phyloP scores from a whole-genome alignment of 2,797 vertebrate species.

The Pyrocephalus nanus region DNA sequence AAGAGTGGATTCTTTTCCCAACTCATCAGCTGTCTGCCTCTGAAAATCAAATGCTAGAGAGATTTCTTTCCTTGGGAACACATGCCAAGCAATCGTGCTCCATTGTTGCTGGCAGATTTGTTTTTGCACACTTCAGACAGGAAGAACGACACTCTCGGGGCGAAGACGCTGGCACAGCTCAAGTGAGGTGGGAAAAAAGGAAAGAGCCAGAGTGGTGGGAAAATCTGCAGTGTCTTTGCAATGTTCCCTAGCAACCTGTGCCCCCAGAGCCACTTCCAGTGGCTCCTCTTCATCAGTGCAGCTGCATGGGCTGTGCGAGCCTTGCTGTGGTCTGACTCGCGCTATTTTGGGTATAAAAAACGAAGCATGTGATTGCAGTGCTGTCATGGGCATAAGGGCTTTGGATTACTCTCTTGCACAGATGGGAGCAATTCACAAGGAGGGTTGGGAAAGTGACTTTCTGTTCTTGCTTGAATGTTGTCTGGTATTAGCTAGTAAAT shows the following conservation, averaged over 20 bases:
- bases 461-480: constrained; percentile 62
- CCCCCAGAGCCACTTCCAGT: not conserved
- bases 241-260: constrained; percentile 52
- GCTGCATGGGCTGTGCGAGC: constrained; percentile 35
- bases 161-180: not conserved
- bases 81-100: not conserved
- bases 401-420: constrained; percentile 64
- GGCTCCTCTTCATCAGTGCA: constrained; percentile 45
- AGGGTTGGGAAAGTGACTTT: constrained; percentile 51
- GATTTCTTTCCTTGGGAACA: not conserved
- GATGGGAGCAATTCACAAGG: constrained; percentile 62
- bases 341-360: constrained; percentile 62
- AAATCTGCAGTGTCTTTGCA: not conserved
- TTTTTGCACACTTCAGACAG: not conserved
- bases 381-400: constrained; percentile 55
- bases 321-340: not conserved
- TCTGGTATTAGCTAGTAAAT: constrained; percentile 64
- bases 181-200: not conserved
- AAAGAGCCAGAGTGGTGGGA: not conserved
- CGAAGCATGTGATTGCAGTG: constrained; percentile 34
- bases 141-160: not conserved
- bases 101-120: constrained; percentile 32
- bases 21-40: constrained; percentile 1
- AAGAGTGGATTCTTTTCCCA: not conserved
- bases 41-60: constrained; percentile 29